A percentile compares a stretch with the other conserved stretches of the same genome.
Evolutionary conservation across 2,797 vertebrate genomes (phyloP).

Genomic region (Loriculus beryllinus): DNA sequence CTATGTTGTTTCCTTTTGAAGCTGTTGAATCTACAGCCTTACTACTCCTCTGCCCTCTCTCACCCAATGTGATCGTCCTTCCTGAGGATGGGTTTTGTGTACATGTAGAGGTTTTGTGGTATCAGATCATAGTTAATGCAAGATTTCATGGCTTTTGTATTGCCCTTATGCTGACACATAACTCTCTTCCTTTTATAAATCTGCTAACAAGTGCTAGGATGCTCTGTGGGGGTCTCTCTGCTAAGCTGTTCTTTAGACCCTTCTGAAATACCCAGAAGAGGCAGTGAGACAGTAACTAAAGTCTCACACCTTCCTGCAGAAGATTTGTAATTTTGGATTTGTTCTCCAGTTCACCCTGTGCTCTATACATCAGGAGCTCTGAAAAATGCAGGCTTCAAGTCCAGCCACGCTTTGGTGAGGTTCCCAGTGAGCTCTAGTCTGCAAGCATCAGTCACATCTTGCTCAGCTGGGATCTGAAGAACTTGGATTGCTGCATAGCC

Average conservation of each 20-base stretch:
- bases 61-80: not conserved
- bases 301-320: not conserved
- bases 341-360: not conserved
- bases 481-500: not conserved
- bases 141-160: not conserved
- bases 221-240: not conserved
- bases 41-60: not conserved
- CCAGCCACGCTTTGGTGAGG: not conserved
- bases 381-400: not conserved
- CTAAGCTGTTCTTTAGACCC: not conserved
- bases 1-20: not conserved
- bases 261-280: not conserved
- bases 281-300: not conserved
- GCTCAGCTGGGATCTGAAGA: not conserved
- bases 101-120: accelerated
- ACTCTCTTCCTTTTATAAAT: not conserved
- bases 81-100: not conserved
- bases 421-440: not conserved
- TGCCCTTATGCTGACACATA: not conserved
- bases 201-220: not conserved
- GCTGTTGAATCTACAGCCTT: not conserved
- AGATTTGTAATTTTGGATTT: not conserved
- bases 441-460: accelerated
- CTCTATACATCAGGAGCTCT: not conserved
- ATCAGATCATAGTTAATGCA: not conserved